These are phyloP conservation scores for Chironomus tentans DNA, from an alignment of 2,888 invertebrate genomes.

Conservation along the genomic window DNA sequence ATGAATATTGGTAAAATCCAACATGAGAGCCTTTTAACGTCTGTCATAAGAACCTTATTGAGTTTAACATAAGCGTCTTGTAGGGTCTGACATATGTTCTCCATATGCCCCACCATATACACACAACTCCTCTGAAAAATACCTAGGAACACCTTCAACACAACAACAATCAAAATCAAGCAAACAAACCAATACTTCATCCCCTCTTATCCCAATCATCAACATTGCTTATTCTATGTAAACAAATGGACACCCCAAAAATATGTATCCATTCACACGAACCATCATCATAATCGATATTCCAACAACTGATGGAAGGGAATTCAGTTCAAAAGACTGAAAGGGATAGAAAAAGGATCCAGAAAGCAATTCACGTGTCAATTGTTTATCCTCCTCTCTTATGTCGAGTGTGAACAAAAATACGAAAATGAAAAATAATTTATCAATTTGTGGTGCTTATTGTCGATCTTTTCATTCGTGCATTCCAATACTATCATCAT, in stretches of 20 bases:
- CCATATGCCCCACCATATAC: too few relatives aligned
- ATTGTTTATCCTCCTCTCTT: not conserved
- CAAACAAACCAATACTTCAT: too few relatives aligned
- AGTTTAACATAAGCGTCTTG: too few relatives aligned
- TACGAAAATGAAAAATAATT: constrained; percentile 16
- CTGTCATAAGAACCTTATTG: too few relatives aligned
- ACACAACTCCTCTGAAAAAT: too few relatives aligned
- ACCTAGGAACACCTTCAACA: too few relatives aligned
- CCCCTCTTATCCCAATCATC: too few relatives aligned
- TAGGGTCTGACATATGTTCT: too few relatives aligned
- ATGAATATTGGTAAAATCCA: too few relatives aligned
- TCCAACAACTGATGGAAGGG: not conserved
- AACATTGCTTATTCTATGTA: not conserved
- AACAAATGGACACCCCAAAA: not conserved
- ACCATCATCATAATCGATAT: not conserved
- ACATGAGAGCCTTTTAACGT: too few relatives aligned
- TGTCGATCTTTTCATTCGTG: not conserved
- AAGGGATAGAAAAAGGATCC: not conserved
- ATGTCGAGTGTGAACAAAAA: not conserved
- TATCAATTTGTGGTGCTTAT: constrained; percentile 13
- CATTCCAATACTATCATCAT: too few relatives aligned
- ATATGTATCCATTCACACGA: not conserved
- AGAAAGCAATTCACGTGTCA: constrained; percentile 9
- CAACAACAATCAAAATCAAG: too few relatives aligned
- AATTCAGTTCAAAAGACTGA: not conserved